Conservation (phyloP, 2,797 vertebrate genomes). For the Poecilia picta region DNA sequence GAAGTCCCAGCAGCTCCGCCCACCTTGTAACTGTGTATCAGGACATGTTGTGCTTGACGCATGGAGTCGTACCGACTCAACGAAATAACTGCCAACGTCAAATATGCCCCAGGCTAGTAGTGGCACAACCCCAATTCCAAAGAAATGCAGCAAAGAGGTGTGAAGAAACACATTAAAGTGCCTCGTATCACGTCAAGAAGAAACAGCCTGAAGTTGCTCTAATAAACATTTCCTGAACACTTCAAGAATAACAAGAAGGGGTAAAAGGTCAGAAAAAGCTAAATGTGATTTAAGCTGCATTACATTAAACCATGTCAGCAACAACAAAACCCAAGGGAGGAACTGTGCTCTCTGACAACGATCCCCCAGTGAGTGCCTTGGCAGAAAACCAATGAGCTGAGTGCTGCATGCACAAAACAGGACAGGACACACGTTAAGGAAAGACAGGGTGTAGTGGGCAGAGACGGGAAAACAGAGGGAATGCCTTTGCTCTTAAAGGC, state of each 20-base stretch:
- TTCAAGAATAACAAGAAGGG: conserved; percentile 3
- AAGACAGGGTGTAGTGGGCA: conserved; percentile 5
- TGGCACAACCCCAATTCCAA: conserved; percentile 15
- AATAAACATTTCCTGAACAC: conserved; percentile 42
- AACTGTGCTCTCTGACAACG: conserved; percentile 59
- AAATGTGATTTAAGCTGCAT: background rate
- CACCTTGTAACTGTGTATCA: conserved; percentile 8
- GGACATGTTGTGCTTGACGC: conserved; percentile 59
- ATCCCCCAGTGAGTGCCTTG: conserved; percentile 32
- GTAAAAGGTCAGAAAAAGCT: background rate
- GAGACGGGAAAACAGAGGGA: conserved; percentile 48
- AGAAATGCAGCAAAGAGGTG: conserved; percentile 24
- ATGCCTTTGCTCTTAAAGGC: conserved; percentile 48
- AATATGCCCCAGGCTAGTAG: conserved; percentile 45
- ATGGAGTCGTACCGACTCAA: conserved; percentile 26
- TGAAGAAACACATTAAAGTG: conserved; percentile 11
- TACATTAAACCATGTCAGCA: conserved; percentile 62
- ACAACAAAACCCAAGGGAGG: conserved; percentile 67
- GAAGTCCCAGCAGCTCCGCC: conserved; percentile 27
- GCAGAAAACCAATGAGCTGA: conserved; percentile 57
- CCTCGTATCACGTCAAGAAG: conserved; percentile 4
- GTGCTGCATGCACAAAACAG: conserved; percentile 20
- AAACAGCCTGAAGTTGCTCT: conserved; percentile 4
- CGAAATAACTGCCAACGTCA: conserved; percentile 39
- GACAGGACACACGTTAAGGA: conserved; percentile 23